These are phyloP conservation scores for Meloidogyne chitwoodi DNA, from an alignment of 1,140 invertebrate genomes.

Conservation along the genomic window DNA sequence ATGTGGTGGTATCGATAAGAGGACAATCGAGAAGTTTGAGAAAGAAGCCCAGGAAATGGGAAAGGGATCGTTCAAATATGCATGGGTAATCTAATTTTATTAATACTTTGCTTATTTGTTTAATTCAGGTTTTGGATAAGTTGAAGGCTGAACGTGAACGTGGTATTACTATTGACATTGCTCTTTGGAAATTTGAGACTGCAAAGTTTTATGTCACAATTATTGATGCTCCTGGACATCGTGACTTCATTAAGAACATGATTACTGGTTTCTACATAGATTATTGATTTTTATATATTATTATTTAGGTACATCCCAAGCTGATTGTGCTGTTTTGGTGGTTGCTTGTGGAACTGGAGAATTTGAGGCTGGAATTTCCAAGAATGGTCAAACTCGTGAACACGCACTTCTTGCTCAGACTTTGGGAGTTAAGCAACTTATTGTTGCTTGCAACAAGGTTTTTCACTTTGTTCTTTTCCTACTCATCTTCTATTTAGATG, in stretches of 20 bases:
- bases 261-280: constrained; percentile 78
- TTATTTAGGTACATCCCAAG: constrained; percentile 65
- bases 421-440: constrained; percentile 92
- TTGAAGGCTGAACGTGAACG: constrained; percentile 96
- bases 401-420: constrained; percentile 95
- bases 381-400: constrained; percentile 96
- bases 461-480: background rate
- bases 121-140: constrained; percentile 77
- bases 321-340: constrained; percentile 94
- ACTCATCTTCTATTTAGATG: constrained; percentile 66
- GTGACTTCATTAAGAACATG: constrained; percentile 99
- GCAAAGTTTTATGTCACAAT: constrained; percentile 87
- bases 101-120: background rate
- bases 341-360: constrained; percentile 94
- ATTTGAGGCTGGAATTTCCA: constrained; percentile 97
- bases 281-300: background rate
- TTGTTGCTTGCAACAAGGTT: constrained; percentile 91
- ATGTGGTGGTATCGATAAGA: constrained; percentile 91
- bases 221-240: constrained; percentile 96
- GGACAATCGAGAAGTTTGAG: constrained; percentile 92
- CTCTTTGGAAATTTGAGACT: constrained; percentile 97
- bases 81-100: constrained; percentile 11
- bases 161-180: constrained; percentile 99
- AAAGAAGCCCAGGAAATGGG: constrained; percentile 96
- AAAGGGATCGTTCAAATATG: constrained; percentile 80